phyloP scores from a whole-genome alignment of 2,888 invertebrate species.

The Pollenia angustigena region DNA sequence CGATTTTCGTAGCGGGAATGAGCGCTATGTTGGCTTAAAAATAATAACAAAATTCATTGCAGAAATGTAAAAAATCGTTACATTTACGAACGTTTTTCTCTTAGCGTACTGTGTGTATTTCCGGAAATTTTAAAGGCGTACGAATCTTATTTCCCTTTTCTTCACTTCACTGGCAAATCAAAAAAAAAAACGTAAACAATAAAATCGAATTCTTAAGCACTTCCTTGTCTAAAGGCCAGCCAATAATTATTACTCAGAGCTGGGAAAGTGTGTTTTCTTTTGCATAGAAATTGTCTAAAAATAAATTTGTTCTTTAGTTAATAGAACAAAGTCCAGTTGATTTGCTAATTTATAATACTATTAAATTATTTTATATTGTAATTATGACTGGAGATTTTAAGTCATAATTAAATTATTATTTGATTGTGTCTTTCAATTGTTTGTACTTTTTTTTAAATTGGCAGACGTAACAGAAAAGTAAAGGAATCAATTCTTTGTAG shows the following conservation, averaged over 20 bases:
- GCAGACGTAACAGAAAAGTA: neutral
- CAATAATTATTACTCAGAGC: constrained; percentile 29
- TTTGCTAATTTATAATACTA: neutral
- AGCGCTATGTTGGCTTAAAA: too few relatives aligned
- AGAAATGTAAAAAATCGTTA: too few relatives aligned
- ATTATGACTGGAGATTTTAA: constrained; percentile 36
- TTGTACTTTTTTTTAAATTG: neutral
- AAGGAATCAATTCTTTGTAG: constrained; percentile 12
- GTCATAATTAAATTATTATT: constrained; percentile 3
- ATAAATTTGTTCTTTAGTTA: neutral
- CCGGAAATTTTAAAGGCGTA: constrained; percentile 4
- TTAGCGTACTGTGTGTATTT: neutral
- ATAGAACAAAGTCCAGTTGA: constrained; percentile 44
- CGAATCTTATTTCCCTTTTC: neutral
- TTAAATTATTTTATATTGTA: neutral
- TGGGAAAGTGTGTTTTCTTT: constrained; percentile 37
- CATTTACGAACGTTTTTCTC: neutral
- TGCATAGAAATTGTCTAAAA: neutral
- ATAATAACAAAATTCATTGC: too few relatives aligned
- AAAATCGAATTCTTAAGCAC: constrained; percentile 14
- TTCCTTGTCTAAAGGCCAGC: constrained; percentile 57
- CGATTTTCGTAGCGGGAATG: too few relatives aligned
- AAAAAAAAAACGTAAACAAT: constrained; percentile 25
- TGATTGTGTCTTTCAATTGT: neutral
- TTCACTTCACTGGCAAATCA: neutral